Percentiles rank a stretch among this genome's conserved stretches.
phyloP scores from a whole-genome alignment of 2,113 vertebrate genomes.

The Numenius arquata region DNA sequence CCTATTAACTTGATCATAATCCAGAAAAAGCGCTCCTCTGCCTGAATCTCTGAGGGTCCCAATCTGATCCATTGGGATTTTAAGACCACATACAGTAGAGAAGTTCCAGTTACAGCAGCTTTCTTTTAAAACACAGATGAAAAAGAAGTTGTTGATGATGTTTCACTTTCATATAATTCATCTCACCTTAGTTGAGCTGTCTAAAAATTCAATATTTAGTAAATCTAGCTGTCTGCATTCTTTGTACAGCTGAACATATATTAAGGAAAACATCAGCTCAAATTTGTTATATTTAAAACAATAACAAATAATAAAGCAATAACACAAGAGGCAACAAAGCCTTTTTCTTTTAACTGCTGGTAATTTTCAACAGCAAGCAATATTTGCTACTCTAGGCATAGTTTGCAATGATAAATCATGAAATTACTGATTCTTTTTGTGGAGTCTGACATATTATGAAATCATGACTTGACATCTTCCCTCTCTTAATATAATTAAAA shows the following conservation, averaged over 20 bases:
- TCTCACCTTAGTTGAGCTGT: not conserved
- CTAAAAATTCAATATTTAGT: not conserved
- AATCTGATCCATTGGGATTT: not conserved
- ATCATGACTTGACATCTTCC: not conserved
- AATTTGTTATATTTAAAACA: not conserved
- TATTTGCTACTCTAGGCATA: rapidly evolving
- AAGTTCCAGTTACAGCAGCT: not conserved
- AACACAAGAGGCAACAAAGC: not conserved
- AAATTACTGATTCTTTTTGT: not conserved
- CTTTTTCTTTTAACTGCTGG: not conserved
- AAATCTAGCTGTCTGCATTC: not conserved
- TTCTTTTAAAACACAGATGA: not conserved
- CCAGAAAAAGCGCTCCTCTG: not conserved
- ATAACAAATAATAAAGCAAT: not conserved
- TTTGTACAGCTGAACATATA: not conserved
- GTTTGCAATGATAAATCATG: not conserved
- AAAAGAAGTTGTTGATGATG: not conserved
- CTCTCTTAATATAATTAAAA: conserved; percentile 48
- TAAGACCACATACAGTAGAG: not conserved
- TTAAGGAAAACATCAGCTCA: not conserved
- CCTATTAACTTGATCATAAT: not conserved
- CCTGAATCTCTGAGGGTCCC: not conserved
- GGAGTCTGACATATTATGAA: not conserved
- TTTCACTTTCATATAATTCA: not conserved
- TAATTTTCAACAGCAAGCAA: not conserved